Evolutionary conservation across 1,140 invertebrate species (phyloP).

Genomic region (Temnothorax nylanderi): DNA sequence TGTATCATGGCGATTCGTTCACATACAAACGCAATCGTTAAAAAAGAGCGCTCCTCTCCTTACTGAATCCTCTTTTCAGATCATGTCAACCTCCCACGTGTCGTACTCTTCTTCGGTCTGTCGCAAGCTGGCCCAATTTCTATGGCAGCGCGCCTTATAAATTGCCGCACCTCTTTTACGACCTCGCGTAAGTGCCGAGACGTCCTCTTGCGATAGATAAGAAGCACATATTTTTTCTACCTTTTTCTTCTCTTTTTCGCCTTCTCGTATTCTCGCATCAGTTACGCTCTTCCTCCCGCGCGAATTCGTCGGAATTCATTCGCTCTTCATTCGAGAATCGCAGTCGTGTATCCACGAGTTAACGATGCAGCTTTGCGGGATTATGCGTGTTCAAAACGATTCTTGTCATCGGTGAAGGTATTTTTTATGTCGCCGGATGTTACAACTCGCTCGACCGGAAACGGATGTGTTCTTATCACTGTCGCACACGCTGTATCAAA

Average conservation of each 20-base stretch:
- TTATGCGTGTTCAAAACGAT: conserved; percentile 49
- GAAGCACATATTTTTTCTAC: conserved; percentile 17
- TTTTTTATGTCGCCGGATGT: conserved; percentile 16
- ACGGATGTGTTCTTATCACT: not conserved
- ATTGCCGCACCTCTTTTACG: conserved; percentile 69
- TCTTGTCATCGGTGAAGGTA: not conserved
- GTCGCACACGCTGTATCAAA: not conserved
- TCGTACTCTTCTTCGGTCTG: conserved; percentile 47
- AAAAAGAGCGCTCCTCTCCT: not conserved
- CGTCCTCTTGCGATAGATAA: conserved; percentile 55
- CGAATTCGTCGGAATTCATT: conserved; percentile 21
- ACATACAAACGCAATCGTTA: conserved; percentile 21
- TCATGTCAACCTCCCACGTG: conserved; percentile 2
- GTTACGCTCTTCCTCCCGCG: not conserved
- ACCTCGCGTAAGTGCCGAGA: conserved; percentile 61
- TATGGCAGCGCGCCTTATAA: conserved; percentile 67
- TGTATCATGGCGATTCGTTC: not conserved
- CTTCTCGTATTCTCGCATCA: not conserved
- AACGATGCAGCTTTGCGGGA: not conserved
- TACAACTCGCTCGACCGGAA: not conserved
- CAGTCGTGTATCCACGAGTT: not conserved
- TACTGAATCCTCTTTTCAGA: not conserved
- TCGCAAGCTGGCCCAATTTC: conserved; percentile 71
- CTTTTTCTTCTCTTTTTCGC: not conserved
- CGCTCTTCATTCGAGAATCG: conserved; percentile 28